A percentile compares a stretch with the other conserved stretches of the same genome.
Evolutionary conservation across 2,113 vertebrate species (phyloP).

Genomic region (Callithrix jacchus): DNA sequence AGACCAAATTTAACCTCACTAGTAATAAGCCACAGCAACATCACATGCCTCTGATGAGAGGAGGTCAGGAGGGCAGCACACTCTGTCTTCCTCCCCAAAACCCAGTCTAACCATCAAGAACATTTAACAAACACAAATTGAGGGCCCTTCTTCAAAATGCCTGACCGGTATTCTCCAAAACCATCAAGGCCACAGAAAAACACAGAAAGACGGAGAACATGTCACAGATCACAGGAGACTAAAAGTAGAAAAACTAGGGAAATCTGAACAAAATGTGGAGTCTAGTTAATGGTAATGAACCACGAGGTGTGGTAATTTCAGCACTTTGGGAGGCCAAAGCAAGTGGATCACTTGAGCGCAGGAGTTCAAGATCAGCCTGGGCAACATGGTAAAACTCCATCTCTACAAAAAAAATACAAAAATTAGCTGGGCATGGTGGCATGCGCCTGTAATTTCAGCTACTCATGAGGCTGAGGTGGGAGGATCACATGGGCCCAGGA

Average conservation of each 20-base stretch:
- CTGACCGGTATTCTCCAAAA: not conserved
- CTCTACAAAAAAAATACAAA: too few species aligned
- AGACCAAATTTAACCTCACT: not conserved
- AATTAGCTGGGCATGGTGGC: too few species aligned
- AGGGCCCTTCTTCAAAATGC: not conserved
- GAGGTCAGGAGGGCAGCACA: fast-evolving
- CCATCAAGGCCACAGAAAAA: not conserved
- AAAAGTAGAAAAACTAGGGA: not conserved
- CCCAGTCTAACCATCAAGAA: not conserved
- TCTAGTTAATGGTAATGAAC: not conserved
- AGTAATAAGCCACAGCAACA: fast-evolving
- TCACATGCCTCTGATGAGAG: fast-evolving
- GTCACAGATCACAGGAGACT: not conserved
- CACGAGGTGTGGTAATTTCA: too few species aligned
- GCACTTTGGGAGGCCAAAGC: too few species aligned
- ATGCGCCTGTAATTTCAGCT: too few species aligned
- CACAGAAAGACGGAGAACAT: not conserved
- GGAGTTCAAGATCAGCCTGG: too few species aligned
- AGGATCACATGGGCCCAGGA: too few species aligned
- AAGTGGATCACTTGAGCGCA: too few species aligned
- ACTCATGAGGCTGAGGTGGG: too few species aligned
- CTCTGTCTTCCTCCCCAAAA: not conserved
- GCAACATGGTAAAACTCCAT: too few species aligned
- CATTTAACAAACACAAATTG: not conserved
- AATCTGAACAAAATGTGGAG: too few species aligned